phyloP scores from a whole-genome alignment of 2,888 invertebrate species.

The Cheilosia vulpina region DNA sequence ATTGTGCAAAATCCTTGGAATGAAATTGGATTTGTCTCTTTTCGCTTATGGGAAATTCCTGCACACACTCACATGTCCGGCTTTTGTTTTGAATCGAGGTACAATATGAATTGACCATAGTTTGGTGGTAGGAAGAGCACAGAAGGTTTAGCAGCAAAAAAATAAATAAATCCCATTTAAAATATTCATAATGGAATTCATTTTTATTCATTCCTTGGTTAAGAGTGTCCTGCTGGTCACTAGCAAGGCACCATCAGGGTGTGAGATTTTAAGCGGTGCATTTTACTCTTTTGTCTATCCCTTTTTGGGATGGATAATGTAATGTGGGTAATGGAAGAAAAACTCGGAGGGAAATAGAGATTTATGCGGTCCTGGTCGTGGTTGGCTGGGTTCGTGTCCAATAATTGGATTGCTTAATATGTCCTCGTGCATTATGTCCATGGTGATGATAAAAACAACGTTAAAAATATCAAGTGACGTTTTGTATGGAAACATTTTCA shows the following conservation, averaged over 20 bases:
- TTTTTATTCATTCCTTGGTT: slow-evolving; percentile 47
- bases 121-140: background rate
- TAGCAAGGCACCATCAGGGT: slow-evolving; percentile 23
- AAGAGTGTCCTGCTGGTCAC: slow-evolving; percentile 24
- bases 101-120: slow-evolving; percentile 54
- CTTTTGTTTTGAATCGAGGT: slow-evolving; percentile 26
- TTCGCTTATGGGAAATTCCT: background rate
- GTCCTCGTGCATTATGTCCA: no score
- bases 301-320: slow-evolving; percentile 16
- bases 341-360: background rate
- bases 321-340: background rate
- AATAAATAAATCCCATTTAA: slow-evolving; percentile 21
- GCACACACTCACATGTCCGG: slow-evolving; percentile 6
- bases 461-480: no score
- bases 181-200: slow-evolving; percentile 64
- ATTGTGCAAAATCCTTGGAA: slow-evolving; percentile 28
- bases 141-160: background rate
- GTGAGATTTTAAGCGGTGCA: slow-evolving; percentile 39
- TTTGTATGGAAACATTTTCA: no score
- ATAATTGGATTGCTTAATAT: no score
- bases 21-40: slow-evolving; percentile 37
- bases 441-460: no score
- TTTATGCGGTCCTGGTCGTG: background rate
- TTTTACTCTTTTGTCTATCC: slow-evolving; percentile 19
- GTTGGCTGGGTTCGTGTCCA: no score